Evolutionary conservation across 2,888 invertebrate genomes (phyloP).

Genomic region (Cephus pygmeus): DNA sequence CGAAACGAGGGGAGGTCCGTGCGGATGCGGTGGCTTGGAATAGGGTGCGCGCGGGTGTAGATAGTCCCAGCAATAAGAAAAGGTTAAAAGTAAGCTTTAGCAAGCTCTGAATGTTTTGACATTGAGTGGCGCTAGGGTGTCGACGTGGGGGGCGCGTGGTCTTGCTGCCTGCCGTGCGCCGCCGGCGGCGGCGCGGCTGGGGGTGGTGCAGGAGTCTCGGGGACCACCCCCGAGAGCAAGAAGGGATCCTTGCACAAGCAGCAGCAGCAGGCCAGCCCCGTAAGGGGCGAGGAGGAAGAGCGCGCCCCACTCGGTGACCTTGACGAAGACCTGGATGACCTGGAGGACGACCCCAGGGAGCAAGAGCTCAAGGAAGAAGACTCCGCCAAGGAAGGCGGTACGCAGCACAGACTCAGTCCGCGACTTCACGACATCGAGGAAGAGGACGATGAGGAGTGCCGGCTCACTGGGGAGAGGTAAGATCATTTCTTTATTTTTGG

Average conservation of each 20-base stretch:
- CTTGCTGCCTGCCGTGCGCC: constrained; percentile 68
- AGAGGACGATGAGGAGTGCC: constrained; percentile 77
- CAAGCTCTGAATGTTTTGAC: constrained; percentile 52
- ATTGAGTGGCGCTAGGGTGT: constrained; percentile 65
- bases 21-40: not conserved
- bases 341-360: constrained; percentile 32
- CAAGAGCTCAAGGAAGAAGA: constrained; percentile 43
- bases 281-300: constrained; percentile 27
- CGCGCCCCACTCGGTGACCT: constrained; percentile 50
- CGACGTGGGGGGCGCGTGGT: constrained; percentile 67
- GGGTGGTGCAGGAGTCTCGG: constrained; percentile 64
- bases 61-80: no score
- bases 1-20: not conserved
- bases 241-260: constrained; percentile 61
- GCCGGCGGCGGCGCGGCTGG: constrained; percentile 67
- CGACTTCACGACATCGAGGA: constrained; percentile 86
- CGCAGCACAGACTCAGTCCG: constrained; percentile 75
- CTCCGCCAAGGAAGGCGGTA: constrained; percentile 63
- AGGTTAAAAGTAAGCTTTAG: no score
- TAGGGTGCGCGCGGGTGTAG: not conserved
- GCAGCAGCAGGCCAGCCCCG: constrained; percentile 40
- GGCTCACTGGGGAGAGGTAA: constrained; percentile 62
- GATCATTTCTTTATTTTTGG: constrained; percentile 14
- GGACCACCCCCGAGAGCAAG: constrained; percentile 73
- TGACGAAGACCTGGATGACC: constrained; percentile 48